A percentile compares a stretch with the other conserved stretches of the same genome.
These are phyloP conservation scores for Cheirogaleus medius DNA, from an alignment of 2,113 vertebrate species.

Conservation along the genomic window DNA sequence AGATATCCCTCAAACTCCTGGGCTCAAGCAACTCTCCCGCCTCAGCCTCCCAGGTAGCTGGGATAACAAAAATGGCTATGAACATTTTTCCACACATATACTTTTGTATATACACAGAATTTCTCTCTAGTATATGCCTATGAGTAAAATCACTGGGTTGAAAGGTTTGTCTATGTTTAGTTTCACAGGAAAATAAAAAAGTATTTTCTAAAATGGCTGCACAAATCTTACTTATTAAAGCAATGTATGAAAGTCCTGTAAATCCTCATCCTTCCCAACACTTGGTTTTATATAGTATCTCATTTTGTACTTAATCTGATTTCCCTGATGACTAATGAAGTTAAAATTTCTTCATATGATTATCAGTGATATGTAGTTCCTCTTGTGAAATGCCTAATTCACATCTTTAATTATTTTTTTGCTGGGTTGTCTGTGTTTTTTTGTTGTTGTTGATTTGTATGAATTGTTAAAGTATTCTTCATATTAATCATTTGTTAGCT, in stretches of 20 bases:
- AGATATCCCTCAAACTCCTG: neutral
- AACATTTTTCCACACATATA: neutral
- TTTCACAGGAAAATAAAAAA: neutral
- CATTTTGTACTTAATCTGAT: neutral
- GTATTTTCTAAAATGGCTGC: neutral
- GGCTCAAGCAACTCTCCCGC: too few species aligned
- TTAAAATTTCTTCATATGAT: conserved; percentile 10
- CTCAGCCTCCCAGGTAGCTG: too few species aligned
- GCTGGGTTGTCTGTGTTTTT: neutral
- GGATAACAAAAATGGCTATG: too few species aligned
- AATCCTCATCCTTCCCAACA: neutral
- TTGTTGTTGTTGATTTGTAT: neutral
- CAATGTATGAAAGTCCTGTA: neutral
- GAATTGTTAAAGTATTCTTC: neutral
- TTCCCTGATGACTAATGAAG: neutral
- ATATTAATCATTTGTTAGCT: neutral
- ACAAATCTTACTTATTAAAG: neutral
- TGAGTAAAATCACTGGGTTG: neutral
- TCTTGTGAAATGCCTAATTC: neutral
- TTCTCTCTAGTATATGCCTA: neutral
- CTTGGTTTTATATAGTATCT: neutral
- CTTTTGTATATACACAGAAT: neutral
- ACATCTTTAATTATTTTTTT: neutral
- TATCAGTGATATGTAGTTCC: neutral
- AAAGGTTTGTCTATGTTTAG: neutral